Evolutionary conservation across 2,888 invertebrate genomes (phyloP).

Genomic region (Mamestra brassicae): DNA sequence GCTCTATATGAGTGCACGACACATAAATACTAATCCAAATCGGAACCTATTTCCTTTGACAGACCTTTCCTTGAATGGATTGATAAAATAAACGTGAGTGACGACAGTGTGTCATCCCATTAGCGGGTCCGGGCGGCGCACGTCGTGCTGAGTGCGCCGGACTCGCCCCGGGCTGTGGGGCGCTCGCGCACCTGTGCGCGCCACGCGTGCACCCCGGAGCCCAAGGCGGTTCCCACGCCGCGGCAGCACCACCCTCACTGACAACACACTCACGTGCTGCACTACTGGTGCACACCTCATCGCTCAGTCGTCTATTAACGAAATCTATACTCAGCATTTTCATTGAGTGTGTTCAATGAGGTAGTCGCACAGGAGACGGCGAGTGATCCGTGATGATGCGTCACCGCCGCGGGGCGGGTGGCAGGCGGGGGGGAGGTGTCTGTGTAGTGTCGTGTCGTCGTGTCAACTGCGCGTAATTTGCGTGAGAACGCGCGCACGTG

Average conservation of each 20-base stretch:
- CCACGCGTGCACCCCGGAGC: conserved; percentile 54
- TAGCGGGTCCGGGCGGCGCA: background rate
- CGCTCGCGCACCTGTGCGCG: conserved; percentile 50
- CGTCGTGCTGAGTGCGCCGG: conserved; percentile 19
- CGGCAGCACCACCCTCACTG: background rate
- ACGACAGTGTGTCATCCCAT: conserved; percentile 1
- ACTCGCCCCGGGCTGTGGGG: conserved; percentile 48
- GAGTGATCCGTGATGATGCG: conserved; percentile 1
- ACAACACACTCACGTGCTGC: background rate
- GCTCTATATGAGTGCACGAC: too few species aligned
- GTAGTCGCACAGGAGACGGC: background rate
- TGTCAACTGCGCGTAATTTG: conserved; percentile 68
- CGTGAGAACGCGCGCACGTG: conserved; percentile 67
- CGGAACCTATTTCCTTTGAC: background rate
- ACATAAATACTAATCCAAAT: background rate
- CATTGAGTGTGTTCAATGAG: background rate
- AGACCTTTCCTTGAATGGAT: background rate
- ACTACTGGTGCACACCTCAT: background rate
- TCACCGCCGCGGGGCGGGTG: conserved; percentile 14
- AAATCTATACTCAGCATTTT: too few species aligned
- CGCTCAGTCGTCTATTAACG: too few species aligned
- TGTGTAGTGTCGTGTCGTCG: conserved; percentile 24
- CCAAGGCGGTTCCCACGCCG: conserved; percentile 50
- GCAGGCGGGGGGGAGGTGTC: background rate
- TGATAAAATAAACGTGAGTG: background rate